Conservation (phyloP, 2,888 invertebrate species). For the Nemurella pictetii region DNA sequence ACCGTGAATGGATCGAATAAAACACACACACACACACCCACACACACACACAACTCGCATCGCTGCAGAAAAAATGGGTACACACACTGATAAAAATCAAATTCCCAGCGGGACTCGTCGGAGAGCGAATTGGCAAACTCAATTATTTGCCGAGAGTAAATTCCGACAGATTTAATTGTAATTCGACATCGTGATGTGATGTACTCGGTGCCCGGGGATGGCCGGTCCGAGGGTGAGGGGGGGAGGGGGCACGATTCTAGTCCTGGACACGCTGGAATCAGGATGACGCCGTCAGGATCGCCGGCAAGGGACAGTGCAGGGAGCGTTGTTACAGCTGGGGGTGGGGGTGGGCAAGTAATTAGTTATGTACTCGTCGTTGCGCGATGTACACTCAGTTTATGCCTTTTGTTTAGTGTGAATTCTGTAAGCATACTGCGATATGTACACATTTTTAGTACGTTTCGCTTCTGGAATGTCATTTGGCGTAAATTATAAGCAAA, state of each 20-base stretch:
- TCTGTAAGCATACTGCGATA: no score
- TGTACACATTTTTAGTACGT: no score
- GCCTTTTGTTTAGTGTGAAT: no score
- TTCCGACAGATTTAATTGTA: conserved; percentile 41
- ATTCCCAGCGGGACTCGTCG: conserved; percentile 4
- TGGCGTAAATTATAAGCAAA: no score
- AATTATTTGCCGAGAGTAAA: conserved; percentile 37
- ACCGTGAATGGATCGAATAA: conserved; percentile 29
- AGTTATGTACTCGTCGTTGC: no score
- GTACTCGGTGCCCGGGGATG: background rate
- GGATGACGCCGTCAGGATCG: background rate
- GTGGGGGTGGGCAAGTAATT: no score
- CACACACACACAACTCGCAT: background rate
- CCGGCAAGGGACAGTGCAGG: background rate
- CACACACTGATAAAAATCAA: background rate
- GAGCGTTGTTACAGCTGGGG: background rate
- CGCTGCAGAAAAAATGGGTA: background rate
- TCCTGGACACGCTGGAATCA: background rate
- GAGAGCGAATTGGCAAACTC: conserved; percentile 33
- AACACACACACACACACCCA: background rate
- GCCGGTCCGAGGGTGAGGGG: background rate
- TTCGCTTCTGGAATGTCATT: no score
- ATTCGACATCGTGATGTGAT: conserved; percentile 34
- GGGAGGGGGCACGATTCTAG: background rate
- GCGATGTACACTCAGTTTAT: no score